Conservation (phyloP, 2,888 invertebrate species). For the Clostera curtula region DNA sequence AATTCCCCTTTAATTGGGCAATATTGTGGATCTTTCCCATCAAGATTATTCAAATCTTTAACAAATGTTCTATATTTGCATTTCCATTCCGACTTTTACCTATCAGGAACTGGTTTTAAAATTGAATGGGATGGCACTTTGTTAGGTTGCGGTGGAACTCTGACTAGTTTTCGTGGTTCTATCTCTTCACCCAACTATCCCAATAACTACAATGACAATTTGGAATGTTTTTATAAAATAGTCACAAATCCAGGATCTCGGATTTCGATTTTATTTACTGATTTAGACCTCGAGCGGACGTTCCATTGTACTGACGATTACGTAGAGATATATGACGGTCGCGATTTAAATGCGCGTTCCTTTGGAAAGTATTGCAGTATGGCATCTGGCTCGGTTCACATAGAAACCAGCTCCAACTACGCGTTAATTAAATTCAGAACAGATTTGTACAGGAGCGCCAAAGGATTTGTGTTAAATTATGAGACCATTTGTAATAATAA, state of each 20-base stretch:
- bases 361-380: conserved; percentile 79
- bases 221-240: conserved; percentile 90
- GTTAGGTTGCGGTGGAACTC: conserved; percentile 86
- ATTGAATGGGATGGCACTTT: conserved; percentile 62
- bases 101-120: conserved; percentile 55
- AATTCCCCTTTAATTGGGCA: conserved; percentile 85
- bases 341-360: conserved; percentile 63
- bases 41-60: conserved; percentile 80
- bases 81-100: conserved; percentile 83
- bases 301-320: conserved; percentile 79
- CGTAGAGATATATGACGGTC: conserved; percentile 81
- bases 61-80: too few relatives aligned
- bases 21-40: conserved; percentile 83
- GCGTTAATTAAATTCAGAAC: conserved; percentile 83
- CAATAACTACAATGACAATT: too few relatives aligned
- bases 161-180: conserved; percentile 80
- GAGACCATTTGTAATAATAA: conserved; percentile 80
- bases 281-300: conserved; percentile 81
- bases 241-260: conserved; percentile 81
- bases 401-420: conserved; percentile 77
- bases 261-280: conserved; percentile 79
- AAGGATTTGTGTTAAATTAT: conserved; percentile 88
- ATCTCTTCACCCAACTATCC: conserved; percentile 93
- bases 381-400: conserved; percentile 40
- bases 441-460: conserved; percentile 76